Conservation (phyloP, 1,140 invertebrate species). For the Trichonephila inaurata region DNA sequence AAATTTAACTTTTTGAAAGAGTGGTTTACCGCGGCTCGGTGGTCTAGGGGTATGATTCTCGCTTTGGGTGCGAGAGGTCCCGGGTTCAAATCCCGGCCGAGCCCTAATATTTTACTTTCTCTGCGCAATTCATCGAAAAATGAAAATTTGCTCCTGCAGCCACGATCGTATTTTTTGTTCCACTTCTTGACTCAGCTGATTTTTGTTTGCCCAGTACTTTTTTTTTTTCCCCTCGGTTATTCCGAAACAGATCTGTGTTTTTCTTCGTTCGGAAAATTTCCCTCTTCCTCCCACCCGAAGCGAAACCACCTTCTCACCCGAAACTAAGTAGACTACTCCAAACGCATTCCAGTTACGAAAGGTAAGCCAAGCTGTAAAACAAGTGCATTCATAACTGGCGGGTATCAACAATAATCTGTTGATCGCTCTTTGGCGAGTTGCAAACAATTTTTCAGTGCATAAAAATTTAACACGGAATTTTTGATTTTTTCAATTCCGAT, state of each 20-base stretch:
- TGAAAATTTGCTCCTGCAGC: background rate
- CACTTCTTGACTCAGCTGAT: background rate
- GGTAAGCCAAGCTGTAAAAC: slow-evolving; percentile 47
- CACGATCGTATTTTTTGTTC: background rate
- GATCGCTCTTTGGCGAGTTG: slow-evolving; percentile 18
- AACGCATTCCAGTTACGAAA: slow-evolving; percentile 63
- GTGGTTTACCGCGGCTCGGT: background rate
- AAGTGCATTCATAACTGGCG: slow-evolving; percentile 45
- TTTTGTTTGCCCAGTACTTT: background rate
- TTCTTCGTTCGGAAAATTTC: background rate
- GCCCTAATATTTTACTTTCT: background rate
- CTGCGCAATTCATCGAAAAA: background rate
- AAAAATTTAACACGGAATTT: too few relatives aligned
- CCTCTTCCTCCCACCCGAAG: background rate
- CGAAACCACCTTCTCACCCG: background rate
- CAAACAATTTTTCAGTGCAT: too few relatives aligned
- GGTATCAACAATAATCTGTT: background rate
- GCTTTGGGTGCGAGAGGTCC: slow-evolving; percentile 62
- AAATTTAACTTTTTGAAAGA: too few relatives aligned
- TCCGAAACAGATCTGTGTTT: background rate
- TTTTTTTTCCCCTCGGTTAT: background rate
- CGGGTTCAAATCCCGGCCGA: slow-evolving; percentile 68
- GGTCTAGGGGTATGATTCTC: slow-evolving; percentile 53
- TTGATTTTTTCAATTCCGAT: too few relatives aligned
- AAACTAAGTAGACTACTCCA: slow-evolving; percentile 8